Evolutionary conservation across 2,797 vertebrate species (phyloP), one percentile per base, ranked within the genome.

Genomic region (Crocidura indochinensis): DNA sequence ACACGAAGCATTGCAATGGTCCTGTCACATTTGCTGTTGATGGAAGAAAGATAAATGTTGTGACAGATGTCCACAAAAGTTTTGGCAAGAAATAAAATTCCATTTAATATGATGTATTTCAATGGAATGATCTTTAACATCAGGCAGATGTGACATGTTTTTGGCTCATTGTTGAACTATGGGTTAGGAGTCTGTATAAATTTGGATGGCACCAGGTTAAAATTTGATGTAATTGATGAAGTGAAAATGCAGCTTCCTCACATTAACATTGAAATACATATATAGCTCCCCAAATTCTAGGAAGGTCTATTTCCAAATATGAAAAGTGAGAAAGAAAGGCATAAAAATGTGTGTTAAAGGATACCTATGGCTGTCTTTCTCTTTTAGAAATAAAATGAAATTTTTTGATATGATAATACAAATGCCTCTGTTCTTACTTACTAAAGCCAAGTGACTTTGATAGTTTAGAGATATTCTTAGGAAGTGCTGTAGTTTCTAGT

Each of bases 1-100:
- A 87, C 46, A 38, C 91, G 68, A 95, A 93, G 87, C 94, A 91
- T 80, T 84, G 84, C 1, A 38, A 85, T 71, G 73, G 24, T 91
- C 84, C 29, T 90, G 84, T 56, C 49, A 6, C 65, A 95, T 80
- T 76, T 81, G 89, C 91, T 95, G 73, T 88, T 92, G 96, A 94
- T 92, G 73, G 94, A 90, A 91, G 64, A 84, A 92, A 95, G 86
- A 94, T 72, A 78, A 91, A 95, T 86, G 89, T 74, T 89, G 93
- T 91, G 94, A 93, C 85, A 94, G 94, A 92, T n/a, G 17, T 91
- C 92, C 90, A 84, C 94, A 93, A 84, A 51, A 62, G 77, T 94
- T 95, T 94, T 95, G 94, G 95, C 94, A 94, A 92, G 93, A 93
- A 94, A 46, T 81, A 72, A 85, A 91, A 96, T 96, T 95, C 96